Conservation (phyloP, 2,113 vertebrate genomes). For the Cacatua alba region DNA sequence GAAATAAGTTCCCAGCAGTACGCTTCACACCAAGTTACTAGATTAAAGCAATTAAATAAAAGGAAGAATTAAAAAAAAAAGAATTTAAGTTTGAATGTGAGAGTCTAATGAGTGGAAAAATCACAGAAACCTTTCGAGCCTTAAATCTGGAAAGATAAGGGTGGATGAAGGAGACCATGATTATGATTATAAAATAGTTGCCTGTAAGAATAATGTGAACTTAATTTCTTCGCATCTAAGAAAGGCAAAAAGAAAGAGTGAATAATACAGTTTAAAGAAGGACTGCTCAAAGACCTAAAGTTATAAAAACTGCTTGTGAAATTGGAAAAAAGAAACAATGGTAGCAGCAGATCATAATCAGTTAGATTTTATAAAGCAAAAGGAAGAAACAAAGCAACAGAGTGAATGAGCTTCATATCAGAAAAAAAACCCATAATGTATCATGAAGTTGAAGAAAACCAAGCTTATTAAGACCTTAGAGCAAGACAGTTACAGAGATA, state of each 20-base stretch:
- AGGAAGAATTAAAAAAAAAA: not conserved
- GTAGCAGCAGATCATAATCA: not conserved
- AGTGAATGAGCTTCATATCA: not conserved
- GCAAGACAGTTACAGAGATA: not conserved
- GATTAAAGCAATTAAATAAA: not conserved
- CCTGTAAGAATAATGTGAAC: not conserved
- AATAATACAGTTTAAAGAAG: not conserved
- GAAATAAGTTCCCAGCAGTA: not conserved
- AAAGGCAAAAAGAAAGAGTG: not conserved
- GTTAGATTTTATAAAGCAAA: not conserved
- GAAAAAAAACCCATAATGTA: not conserved
- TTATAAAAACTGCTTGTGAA: not conserved
- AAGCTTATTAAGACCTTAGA: not conserved
- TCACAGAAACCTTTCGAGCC: not conserved
- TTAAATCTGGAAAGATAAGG: not conserved
- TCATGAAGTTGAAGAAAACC: not conserved
- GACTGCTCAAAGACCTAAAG: not conserved
- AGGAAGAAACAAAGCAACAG: not conserved
- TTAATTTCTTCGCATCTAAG: not conserved
- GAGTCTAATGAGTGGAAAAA: not conserved
- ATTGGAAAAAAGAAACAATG: not conserved
- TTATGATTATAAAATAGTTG: not conserved
- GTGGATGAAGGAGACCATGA: not conserved
- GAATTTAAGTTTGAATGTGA: not conserved
- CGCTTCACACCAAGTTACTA: not conserved